These are phyloP conservation scores for Plectrocnemia conspersa DNA, from an alignment of 1,140 invertebrate species.

Conservation along the genomic window DNA sequence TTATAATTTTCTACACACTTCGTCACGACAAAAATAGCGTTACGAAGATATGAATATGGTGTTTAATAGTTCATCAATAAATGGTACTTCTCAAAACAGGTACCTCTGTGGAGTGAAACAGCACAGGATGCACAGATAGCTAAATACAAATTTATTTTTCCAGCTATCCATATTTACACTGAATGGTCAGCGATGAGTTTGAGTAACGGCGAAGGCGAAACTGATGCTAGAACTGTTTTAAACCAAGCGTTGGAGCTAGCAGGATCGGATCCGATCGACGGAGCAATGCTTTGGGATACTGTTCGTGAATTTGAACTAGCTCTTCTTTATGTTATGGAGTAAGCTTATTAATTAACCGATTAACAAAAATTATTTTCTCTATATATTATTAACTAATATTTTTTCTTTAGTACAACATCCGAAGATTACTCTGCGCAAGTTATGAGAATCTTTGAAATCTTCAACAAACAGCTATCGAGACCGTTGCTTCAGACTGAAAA, in stretches of 20 bases:
- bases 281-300: conserved; percentile 31
- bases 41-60: too few species aligned
- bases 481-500: conserved; percentile 27
- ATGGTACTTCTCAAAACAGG: too few species aligned
- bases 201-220: conserved; percentile 22
- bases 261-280: conserved; percentile 31
- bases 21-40: too few species aligned
- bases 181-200: conserved; percentile 32
- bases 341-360: not conserved
- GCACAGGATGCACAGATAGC: too few species aligned
- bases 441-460: conserved; percentile 28
- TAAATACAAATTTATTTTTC: not conserved
- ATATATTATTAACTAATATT: not conserved
- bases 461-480: conserved; percentile 27
- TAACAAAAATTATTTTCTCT: not conserved
- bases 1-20: too few species aligned
- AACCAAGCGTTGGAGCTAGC: conserved; percentile 23
- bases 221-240: conserved; percentile 19
- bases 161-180: conserved; percentile 27
- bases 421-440: conserved; percentile 26
- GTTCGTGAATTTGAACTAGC: conserved; percentile 30
- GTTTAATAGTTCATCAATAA: too few species aligned
- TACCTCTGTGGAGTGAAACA: too few species aligned
- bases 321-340: conserved; percentile 28
- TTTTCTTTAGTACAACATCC: conserved; percentile 20